Evolutionary conservation across 2,888 invertebrate species (phyloP), one percentile per base, ranked within the genome.

Genomic region (Hartigia nigra): DNA sequence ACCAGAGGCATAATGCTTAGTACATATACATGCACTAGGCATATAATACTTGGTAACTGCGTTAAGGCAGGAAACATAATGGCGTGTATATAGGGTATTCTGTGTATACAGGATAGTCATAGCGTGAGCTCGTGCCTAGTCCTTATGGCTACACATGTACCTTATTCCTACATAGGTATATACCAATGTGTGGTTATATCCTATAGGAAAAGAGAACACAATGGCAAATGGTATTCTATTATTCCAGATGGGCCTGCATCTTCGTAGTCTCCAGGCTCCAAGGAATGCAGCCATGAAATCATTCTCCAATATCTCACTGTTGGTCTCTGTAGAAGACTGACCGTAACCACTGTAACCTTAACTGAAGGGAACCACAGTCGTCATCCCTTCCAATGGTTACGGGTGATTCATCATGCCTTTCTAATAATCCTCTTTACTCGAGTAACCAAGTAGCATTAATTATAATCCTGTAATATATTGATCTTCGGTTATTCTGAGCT

Each of bases 201-300:
- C 55, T 55, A 55, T 55, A 55, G 55, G 72, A 72, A 77, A 75
- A 76, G 69, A 55, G 79, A 79, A 77, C 85, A 90, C 90, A 90
- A 90, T 90, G 87, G 88, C 88, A 90, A 90, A 90, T 89, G 90
- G 90, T 89, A 90, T 90, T 90, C 90, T 90, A 90, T 90, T 90
- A 90, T 90, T 90, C 89, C 88, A 90, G 89, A 90, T 90, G 88
- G 88, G 86, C 83, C 85, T 86, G 81, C 79, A 80, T 75, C 81
- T 82, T 81, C 83, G 79, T 75, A 80, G 69, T 80, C 86, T 81
- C 79, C 76, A 80, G 72, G 55, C 55, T 31, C 83, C 80, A 76
- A 77, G 88, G 90, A 90, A 90, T 90, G 90, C 86, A 86, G 84
- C 86, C 87, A 87, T 87, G 87, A 88, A 90, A 90, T 90, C 88